phyloP scores from a whole-genome alignment of 2,113 vertebrate genomes.

The Ceyx margarethae region DNA sequence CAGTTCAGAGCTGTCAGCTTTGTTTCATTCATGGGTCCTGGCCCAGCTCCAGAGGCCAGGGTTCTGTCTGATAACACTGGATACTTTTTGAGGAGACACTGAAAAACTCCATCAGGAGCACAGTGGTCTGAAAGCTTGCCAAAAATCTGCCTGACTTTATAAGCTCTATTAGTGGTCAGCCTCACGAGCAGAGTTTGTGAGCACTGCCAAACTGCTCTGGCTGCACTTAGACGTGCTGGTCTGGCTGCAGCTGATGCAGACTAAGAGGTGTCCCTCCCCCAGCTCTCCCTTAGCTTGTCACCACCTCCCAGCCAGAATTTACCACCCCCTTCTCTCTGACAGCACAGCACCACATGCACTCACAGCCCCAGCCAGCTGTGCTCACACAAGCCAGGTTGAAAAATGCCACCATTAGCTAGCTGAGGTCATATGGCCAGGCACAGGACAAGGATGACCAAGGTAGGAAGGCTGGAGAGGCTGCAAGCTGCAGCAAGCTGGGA shows the following conservation, averaged over 20 bases:
- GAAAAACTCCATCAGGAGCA: conserved; percentile 30
- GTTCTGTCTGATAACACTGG: not conserved
- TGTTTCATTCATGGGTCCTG: conserved; percentile 45
- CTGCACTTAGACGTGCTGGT: not conserved
- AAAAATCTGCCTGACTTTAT: conserved; percentile 48
- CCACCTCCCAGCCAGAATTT: conserved; percentile 1
- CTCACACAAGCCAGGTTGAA: not conserved
- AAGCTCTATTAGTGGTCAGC: conserved; percentile 46
- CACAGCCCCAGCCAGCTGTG: not conserved
- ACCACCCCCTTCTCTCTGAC: not conserved
- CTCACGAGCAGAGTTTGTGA: not conserved
- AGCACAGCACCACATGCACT: not conserved
- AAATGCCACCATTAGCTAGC: accelerated
- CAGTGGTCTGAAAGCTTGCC: conserved; percentile 39
- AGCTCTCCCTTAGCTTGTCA: not conserved
- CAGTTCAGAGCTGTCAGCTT: conserved; percentile 1
- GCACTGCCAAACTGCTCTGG: conserved; percentile 8
- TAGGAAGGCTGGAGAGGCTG: too few species aligned
- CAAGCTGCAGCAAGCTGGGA: not conserved
- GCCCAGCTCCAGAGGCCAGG: not conserved
- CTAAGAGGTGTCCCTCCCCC: not conserved
- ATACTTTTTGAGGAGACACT: not conserved
- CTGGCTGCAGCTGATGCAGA: not conserved
- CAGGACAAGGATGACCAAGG: accelerated
- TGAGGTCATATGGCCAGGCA: not conserved